Base-by-base conservation (phyloP, 2,113 vertebrate genomes). In the Xiphias gladius region DNA sequence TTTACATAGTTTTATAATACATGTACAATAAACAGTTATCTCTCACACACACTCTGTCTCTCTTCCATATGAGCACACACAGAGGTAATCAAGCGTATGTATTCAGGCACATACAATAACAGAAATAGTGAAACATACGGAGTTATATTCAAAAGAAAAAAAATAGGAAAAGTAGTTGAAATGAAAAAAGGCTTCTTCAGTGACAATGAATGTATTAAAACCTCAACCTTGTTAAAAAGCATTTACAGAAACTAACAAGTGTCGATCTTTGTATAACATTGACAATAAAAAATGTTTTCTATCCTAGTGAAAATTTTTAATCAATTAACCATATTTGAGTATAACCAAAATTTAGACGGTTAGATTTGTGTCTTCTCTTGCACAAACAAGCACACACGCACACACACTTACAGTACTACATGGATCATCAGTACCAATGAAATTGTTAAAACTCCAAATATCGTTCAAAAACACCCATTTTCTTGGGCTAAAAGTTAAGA, bases 21-120 rank as follows among this genome's bases (percentile, higher is more conserved):
- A 93, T 83, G 86, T 92, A 92, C 88, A 94, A 91, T 84, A 88
- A 88, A 94, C 89, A 84, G 85, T 89, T 80, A 76, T 87, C 74
- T 90, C 78, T 86, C 84, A 79, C 86, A 76, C 88, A 70, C 83
- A 72, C 87, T 41, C 69, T 79, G 80, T 79, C 85, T 91, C 88
- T 84, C 86, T 68, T 86, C 84, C 88, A 84, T 70, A 76, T 85
- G 84, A 90, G 84, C 83, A 86, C 89, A 92, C 89, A 93, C 91
- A 92, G 93, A 95, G 93, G 94, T 95, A 95, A 96, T 94, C 91
- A 95, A 95, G 92, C 94, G 83, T 91, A 91, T 94, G 94, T 89
- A 87, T 92, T 93, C 94, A 95, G 94, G 94, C 94, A 95, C 95
- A 83, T 94, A 93, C 92, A 91, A 89, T 52, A 81, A 93, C 88